These are phyloP conservation scores for Ceyx melanurus DNA, from an alignment of 2,113 vertebrate genomes.

Conservation along the genomic window DNA sequence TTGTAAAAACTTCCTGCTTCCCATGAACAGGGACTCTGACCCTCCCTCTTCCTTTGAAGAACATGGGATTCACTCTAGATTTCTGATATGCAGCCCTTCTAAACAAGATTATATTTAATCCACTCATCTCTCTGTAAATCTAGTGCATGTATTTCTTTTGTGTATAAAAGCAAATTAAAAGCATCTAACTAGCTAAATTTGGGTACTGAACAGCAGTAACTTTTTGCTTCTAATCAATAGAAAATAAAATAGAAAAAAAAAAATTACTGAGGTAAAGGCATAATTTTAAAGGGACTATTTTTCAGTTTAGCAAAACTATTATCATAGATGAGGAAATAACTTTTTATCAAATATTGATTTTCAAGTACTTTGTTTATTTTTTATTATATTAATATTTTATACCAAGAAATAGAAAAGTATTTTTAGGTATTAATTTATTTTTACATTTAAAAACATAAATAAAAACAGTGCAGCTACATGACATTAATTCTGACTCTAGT, in stretches of 20 bases:
- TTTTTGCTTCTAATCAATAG: neutral
- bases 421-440: neutral
- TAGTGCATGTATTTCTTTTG: neutral
- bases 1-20: neutral
- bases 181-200: neutral
- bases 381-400: neutral
- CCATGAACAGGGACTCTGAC: neutral
- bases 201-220: neutral
- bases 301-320: conserved; percentile 6
- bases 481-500: neutral
- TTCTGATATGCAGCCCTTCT: neutral
- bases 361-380: neutral
- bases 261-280: conserved; percentile 35
- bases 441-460: neutral
- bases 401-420: neutral
- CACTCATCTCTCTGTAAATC: neutral
- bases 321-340: neutral
- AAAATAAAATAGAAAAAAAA: neutral
- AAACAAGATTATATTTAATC: neutral
- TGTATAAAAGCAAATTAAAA: conserved; percentile 35
- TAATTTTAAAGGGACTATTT: neutral
- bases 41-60: neutral
- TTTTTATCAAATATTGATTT: neutral
- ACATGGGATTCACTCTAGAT: neutral
- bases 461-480: fast-evolving